These are phyloP conservation scores for Phenganax stokvisi DNA, from an alignment of 92 coral and sea anemone species.

Conservation along the genomic window DNA sequence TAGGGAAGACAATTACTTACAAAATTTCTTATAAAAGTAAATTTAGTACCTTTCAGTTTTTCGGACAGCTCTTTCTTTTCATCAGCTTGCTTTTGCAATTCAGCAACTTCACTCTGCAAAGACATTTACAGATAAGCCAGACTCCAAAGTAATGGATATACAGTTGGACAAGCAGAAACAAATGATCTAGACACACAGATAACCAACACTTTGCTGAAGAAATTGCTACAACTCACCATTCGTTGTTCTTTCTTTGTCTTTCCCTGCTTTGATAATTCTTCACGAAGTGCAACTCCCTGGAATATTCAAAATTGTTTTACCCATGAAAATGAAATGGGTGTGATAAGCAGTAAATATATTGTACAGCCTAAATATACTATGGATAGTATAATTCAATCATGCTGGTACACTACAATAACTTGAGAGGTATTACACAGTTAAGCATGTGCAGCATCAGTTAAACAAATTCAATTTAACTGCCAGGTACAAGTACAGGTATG, in stretches of 20 bases:
- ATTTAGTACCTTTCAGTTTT: slow-evolving; percentile 66
- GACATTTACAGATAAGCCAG: not conserved
- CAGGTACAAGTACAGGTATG: no score
- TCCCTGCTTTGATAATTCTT: slow-evolving; percentile 71
- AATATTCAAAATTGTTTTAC: not conserved
- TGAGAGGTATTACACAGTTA: no score
- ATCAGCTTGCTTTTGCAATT: slow-evolving; percentile 67
- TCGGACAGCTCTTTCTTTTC: slow-evolving; percentile 68
- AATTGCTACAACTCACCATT: slow-evolving; percentile 50
- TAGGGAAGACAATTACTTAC: no score
- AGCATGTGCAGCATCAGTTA: no score
- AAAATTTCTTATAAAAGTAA: not conserved
- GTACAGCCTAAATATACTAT: no score
- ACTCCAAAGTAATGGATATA: not conserved
- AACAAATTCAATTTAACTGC: no score
- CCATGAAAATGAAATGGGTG: no score
- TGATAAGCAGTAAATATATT: no score
- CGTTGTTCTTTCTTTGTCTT: slow-evolving; percentile 76
- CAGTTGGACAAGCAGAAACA: not conserved
- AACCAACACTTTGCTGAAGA: not conserved
- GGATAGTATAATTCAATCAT: no score
- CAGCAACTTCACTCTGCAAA: slow-evolving; percentile 74
- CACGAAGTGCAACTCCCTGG: slow-evolving; percentile 72
- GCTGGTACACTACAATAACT: no score
- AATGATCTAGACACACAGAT: no score